Conservation (phyloP, 1,140 invertebrate genomes). For the Doryteuthis pealeii region DNA sequence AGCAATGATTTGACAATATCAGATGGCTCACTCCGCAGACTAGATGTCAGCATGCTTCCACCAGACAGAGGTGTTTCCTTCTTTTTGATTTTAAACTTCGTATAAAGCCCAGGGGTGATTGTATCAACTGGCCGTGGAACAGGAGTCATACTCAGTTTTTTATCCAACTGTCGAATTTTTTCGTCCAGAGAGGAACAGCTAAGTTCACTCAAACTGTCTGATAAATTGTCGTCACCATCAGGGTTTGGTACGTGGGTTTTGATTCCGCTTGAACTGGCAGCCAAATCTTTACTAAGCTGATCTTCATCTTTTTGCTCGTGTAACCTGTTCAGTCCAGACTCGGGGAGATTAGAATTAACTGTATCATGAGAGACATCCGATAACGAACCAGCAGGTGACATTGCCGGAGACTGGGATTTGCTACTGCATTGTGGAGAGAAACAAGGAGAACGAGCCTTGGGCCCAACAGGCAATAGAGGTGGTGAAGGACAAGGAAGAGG, state of each 20-base stretch:
- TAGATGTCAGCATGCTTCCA: conserved; percentile 53
- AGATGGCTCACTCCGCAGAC: conserved; percentile 73
- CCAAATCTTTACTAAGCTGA: background rate
- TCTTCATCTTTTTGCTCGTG: conserved; percentile 12
- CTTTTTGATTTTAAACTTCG: conserved; percentile 63
- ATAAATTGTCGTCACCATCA: conserved; percentile 38
- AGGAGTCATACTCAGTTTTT: conserved; percentile 65
- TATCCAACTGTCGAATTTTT: conserved; percentile 83
- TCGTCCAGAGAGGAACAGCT: conserved; percentile 71
- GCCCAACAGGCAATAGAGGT: background rate
- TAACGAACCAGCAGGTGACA: conserved; percentile 33
- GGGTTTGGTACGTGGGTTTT: background rate
- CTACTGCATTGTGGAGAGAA: conserved; percentile 45
- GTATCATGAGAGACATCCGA: conserved; percentile 28
- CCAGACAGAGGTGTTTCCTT: conserved; percentile 43
- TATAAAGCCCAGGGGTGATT: conserved; percentile 28
- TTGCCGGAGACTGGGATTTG: conserved; percentile 40
- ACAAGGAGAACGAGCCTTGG: conserved; percentile 34
- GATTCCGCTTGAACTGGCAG: background rate
- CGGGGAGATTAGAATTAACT: conserved; percentile 18
- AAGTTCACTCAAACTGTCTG: conserved; percentile 39
- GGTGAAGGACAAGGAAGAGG: conserved; percentile 5
- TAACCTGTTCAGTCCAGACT: background rate
- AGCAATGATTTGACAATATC: conserved; percentile 91
- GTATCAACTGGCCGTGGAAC: conserved; percentile 20